These are phyloP conservation scores for Molorchus minor DNA, from an alignment of 2,888 invertebrate species.

Conservation along the genomic window DNA sequence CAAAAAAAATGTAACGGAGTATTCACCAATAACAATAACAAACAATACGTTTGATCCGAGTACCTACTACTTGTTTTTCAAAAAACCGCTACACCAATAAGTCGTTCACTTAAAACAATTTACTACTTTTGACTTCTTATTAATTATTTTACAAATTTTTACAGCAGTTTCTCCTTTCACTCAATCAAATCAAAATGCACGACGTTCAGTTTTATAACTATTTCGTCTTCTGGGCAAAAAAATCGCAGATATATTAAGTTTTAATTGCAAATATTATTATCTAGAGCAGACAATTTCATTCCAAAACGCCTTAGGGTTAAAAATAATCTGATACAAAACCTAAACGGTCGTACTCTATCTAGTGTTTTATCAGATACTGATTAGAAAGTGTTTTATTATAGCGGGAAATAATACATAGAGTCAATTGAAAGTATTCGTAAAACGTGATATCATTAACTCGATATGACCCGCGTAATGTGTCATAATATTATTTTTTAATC, in stretches of 20 bases:
- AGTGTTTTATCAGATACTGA: slow-evolving; percentile 6
- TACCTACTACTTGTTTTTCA: background rate
- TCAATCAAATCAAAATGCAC: background rate
- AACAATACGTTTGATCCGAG: background rate
- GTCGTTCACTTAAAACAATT: background rate
- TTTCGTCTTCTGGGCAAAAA: background rate
- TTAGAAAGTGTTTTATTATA: slow-evolving; percentile 19
- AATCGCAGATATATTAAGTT: background rate
- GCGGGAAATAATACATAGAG: background rate
- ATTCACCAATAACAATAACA: too few relatives aligned
- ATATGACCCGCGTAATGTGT: slow-evolving; percentile 1
- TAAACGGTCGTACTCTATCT: background rate
- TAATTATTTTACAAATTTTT: too few relatives aligned
- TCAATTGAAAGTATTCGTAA: slow-evolving; percentile 1
- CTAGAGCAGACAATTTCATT: background rate
- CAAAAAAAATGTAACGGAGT: background rate
- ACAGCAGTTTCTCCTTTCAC: background rate
- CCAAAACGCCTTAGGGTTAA: background rate
- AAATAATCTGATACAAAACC: background rate
- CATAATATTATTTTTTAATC: slow-evolving; percentile 6
- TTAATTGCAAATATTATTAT: background rate
- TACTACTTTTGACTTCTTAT: background rate
- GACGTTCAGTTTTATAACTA: background rate
- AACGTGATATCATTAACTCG: slow-evolving; percentile 5
- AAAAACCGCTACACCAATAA: too few relatives aligned